Percentiles rank a stretch among this genome's conserved stretches.
phyloP scores from a whole-genome alignment of 2,797 vertebrate species.

The Cossypha dichroa region DNA sequence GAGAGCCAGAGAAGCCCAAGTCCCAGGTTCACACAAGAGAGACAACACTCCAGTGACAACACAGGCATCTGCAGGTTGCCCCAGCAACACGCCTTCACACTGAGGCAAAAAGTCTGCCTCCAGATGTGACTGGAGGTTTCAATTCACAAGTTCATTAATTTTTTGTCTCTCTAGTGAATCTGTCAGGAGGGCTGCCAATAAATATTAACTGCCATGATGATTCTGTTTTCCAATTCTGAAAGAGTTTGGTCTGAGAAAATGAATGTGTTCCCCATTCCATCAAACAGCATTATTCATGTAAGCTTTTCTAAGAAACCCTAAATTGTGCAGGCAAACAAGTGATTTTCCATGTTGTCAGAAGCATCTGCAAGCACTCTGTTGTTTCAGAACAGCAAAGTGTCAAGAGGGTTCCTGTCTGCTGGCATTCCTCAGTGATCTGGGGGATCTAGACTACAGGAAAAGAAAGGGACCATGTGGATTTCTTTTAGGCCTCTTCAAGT shows the following conservation, averaged over 20 bases:
- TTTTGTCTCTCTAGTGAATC: neutral
- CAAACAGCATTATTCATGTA: neutral
- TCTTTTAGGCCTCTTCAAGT: neutral
- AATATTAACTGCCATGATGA: neutral
- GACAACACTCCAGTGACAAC: neutral
- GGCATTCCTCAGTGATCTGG: neutral
- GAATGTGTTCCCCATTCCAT: fast-evolving
- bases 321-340: neutral
- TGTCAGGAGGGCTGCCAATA: neutral
- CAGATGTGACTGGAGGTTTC: neutral
- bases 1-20: neutral
- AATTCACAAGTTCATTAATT: neutral
- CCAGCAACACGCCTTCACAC: neutral
- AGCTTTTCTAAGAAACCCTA: neutral
- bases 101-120: neutral
- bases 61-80: neutral
- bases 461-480: fast-evolving
- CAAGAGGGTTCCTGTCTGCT: neutral
- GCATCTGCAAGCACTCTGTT: neutral
- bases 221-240: neutral
- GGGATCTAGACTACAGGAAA: neutral
- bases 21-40: fast-evolving
- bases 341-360: neutral
- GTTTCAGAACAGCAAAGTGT: neutral
- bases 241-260: neutral